phyloP scores from a whole-genome alignment of 2,113 vertebrate species.

The Onychorhynchus coronatus region DNA sequence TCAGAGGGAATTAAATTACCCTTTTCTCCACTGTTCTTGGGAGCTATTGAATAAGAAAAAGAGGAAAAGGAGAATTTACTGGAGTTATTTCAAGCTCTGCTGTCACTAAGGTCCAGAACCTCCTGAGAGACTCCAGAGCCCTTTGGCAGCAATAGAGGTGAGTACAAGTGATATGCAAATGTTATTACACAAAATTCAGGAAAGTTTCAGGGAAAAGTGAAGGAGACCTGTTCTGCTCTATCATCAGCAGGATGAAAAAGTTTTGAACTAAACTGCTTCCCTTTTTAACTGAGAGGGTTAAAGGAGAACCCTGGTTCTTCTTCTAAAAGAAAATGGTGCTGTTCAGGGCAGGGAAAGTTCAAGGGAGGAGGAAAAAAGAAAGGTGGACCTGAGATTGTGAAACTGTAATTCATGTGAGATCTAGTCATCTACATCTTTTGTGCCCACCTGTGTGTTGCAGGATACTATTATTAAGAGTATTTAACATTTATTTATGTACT shows the following conservation, averaged over 20 bases:
- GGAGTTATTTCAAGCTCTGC: too few species aligned
- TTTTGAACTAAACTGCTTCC: background rate
- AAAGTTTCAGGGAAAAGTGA: background rate
- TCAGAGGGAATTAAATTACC: background rate
- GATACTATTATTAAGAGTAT: background rate
- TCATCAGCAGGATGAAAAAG: background rate
- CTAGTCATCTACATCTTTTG: background rate
- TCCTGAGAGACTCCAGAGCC: background rate
- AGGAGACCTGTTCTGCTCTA: background rate
- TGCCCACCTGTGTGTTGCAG: background rate
- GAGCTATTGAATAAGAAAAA: background rate
- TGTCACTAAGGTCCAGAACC: background rate
- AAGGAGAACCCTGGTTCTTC: too few species aligned
- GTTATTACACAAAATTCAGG: background rate
- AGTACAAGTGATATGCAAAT: background rate
- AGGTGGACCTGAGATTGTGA: background rate
- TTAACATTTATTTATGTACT: background rate
- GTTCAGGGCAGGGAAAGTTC: background rate
- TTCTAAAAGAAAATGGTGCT: background rate
- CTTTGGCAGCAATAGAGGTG: background rate
- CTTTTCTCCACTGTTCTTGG: background rate
- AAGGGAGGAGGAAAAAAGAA: background rate
- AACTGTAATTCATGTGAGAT: background rate
- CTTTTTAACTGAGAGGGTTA: background rate
- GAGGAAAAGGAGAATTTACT: background rate